Percentiles rank a stretch among this genome's conserved stretches.
Evolutionary conservation across 2,113 vertebrate genomes (phyloP).

Genomic region (Callionymus lyra): DNA sequence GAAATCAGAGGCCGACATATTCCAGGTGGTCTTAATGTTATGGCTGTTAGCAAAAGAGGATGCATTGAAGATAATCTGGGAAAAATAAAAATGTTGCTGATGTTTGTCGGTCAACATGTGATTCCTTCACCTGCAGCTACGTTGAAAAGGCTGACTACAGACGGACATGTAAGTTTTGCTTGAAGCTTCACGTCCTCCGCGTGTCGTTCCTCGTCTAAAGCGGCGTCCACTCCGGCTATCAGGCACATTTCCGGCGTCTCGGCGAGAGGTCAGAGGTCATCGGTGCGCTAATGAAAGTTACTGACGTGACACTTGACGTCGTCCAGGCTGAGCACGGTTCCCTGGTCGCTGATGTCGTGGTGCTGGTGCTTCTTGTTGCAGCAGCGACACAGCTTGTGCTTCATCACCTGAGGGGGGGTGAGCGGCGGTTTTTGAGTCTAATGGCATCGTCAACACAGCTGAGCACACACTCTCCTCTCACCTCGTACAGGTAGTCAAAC

Average conservation of each 20-base stretch:
- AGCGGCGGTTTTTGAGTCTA: too few species aligned
- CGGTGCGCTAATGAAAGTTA: slow-evolving; percentile 61
- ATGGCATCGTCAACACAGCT: too few species aligned
- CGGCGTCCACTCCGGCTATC: slow-evolving; percentile 1
- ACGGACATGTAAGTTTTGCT: slow-evolving; percentile 31
- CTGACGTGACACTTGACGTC: slow-evolving; percentile 95
- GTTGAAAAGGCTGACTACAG: slow-evolving; percentile 17
- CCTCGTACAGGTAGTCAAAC: slow-evolving; percentile 89
- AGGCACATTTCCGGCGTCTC: slow-evolving; percentile 23
- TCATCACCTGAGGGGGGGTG: slow-evolving; percentile 78
- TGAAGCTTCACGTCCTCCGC: too few species aligned
- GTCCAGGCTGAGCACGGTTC: slow-evolving; percentile 84
- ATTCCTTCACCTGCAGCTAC: too few species aligned
- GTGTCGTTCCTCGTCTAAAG: too few species aligned
- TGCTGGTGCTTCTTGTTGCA: slow-evolving; percentile 78
- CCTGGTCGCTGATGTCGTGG: slow-evolving; percentile 77
- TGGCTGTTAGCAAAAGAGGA: too few species aligned
- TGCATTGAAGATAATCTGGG: too few species aligned
- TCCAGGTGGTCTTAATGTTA: too few species aligned
- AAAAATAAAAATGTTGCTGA: too few species aligned
- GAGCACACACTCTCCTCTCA: slow-evolving; percentile 35
- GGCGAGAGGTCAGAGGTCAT: slow-evolving; percentile 3
- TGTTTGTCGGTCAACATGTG: too few species aligned
- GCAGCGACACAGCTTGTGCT: slow-evolving; percentile 83
- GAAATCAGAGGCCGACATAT: too few species aligned